Base-by-base conservation (phyloP, 2,888 invertebrate genomes). In the Tinea pellionella region DNA sequence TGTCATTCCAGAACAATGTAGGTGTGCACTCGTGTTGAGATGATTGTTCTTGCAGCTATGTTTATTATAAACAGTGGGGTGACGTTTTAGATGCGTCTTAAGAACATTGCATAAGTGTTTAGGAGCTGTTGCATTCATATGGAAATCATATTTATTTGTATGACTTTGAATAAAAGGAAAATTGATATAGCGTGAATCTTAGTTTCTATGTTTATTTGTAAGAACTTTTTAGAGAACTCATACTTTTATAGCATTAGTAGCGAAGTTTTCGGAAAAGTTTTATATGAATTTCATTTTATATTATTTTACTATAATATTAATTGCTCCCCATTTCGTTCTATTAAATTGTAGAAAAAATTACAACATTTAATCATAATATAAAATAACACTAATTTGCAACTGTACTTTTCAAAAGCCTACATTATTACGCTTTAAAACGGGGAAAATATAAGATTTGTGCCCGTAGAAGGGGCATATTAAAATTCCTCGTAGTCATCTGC, bases 61-160 rank as follows among this genome's bases (percentile, higher is more conserved):
- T 72, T 70, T 72, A 72, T 72, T 67, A 72, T 68, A 75, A 71
- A 70, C 68, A 72, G 64, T 68, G 69, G 65, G 69, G 66, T 65
- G 68, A 73, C 69, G 68, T 64, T 63, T 66, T 61, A 63, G 65
- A 67, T 65, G 66, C 63, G 67, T 15, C 32, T 57, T 57, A 32
- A 57, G 32, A 30, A 24, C 30, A 6, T 57, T 57, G 57, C 30
- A 16, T 15, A 32, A 53, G 53, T 53, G 53, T 53, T 53, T 53
- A 12, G 53, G 18, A 53, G n/a, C 53, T 9, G 9, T 15, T 47
- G 53, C 53, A 18, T 53, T 53, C 24, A 53, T 53, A 53, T 53
- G 53, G 53, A 53, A 53, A 53, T 53, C 47, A n/a, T 53, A 18
- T 15, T 53, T 53, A 53, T 53, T 53, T 53, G 24, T 53, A 53